Percentiles rank a stretch among this genome's conserved stretches.
phyloP scores from a whole-genome alignment of 2,888 invertebrate genomes.

The Harpalus rubripes region DNA sequence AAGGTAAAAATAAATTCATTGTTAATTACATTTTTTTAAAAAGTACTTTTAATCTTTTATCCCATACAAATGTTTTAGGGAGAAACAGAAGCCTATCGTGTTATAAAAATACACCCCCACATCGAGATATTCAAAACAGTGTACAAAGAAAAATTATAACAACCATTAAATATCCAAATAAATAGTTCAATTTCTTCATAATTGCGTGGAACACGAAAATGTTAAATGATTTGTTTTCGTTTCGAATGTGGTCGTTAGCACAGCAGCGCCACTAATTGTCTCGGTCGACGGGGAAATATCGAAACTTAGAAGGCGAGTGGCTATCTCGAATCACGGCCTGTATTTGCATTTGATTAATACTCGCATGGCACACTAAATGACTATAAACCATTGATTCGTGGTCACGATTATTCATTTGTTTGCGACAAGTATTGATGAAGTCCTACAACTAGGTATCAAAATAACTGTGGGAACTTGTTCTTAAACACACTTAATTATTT shows the following conservation, averaged over 20 bases:
- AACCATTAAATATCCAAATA: conserved; percentile 59
- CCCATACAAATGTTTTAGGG: background rate
- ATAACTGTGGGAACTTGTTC: conserved; percentile 46
- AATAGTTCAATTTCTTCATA: conserved; percentile 58
- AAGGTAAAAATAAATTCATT: too few relatives aligned
- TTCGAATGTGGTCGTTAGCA: conserved; percentile 51
- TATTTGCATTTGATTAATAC: conserved; percentile 76
- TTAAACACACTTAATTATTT: background rate
- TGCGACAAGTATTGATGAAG: conserved; percentile 73
- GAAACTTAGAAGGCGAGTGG: conserved; percentile 53
- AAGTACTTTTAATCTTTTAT: too few relatives aligned
- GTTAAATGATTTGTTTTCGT: conserved; percentile 55
- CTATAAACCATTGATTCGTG: conserved; percentile 72
- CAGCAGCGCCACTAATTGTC: conserved; percentile 49
- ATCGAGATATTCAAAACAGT: conserved; percentile 62
- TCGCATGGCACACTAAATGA: conserved; percentile 73
- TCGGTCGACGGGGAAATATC: conserved; percentile 40
- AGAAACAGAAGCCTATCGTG: conserved; percentile 52
- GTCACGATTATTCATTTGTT: conserved; percentile 73
- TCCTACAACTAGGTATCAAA: conserved; percentile 67
- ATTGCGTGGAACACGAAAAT: conserved; percentile 60
- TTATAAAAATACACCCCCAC: conserved; percentile 12
- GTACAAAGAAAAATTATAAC: conserved; percentile 44
- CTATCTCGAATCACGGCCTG: conserved; percentile 62
- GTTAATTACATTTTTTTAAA: too few relatives aligned